Conservation (phyloP, 2,797 vertebrate genomes). For the Enoplosus armatus region DNA sequence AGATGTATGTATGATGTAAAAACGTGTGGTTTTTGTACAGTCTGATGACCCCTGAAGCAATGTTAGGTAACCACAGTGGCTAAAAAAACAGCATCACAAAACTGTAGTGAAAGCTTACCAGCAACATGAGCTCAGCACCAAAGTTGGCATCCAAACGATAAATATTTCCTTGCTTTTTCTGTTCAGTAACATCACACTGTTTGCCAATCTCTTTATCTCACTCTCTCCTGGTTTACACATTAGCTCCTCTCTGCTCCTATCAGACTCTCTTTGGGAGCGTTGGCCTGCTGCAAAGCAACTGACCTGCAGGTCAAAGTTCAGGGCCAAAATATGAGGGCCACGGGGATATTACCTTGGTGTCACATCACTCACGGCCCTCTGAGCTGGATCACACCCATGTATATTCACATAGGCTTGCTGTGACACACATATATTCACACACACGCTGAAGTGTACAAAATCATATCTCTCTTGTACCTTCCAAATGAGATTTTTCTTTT, state of each 20-base stretch:
- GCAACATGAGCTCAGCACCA: background rate
- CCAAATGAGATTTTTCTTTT: background rate
- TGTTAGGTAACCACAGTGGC: background rate
- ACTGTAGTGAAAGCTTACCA: too few species aligned
- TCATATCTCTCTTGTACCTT: background rate
- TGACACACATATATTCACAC: slow-evolving; percentile 3
- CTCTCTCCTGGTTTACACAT: slow-evolving; percentile 60
- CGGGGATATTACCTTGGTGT: slow-evolving; percentile 45
- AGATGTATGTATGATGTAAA: background rate
- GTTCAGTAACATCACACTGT: background rate
- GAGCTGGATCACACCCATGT: slow-evolving; percentile 27
- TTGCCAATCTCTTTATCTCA: slow-evolving; percentile 2
- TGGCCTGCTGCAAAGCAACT: slow-evolving; percentile 23
- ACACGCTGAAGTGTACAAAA: background rate
- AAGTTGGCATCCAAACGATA: background rate
- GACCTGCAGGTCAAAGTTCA: slow-evolving; percentile 71
- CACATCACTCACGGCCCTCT: slow-evolving; percentile 46
- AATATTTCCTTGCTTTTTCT: background rate
- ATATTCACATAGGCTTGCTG: background rate
- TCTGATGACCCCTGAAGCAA: background rate
- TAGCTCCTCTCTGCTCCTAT: slow-evolving; percentile 48
- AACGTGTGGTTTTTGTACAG: background rate
- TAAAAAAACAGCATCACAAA: background rate
- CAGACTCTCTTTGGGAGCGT: slow-evolving; percentile 17
- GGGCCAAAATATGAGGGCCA: slow-evolving; percentile 53